Conservation (phyloP, 2,113 vertebrate genomes). For the Thermophis baileyi region DNA sequence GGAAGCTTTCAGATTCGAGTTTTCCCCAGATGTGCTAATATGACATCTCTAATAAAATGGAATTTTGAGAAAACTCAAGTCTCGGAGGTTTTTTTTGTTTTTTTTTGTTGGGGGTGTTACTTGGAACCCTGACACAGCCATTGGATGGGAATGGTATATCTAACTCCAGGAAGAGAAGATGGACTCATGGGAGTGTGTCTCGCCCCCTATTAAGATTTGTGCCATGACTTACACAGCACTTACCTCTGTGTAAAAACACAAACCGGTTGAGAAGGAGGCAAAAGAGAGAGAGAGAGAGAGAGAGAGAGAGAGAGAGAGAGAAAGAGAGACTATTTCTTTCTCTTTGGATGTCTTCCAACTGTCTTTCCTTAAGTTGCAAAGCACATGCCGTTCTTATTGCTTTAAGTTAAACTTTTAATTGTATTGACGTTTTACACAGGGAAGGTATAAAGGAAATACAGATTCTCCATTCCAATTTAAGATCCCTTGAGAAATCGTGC, state of each 20-base stretch:
- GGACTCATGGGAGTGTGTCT: slow-evolving; percentile 10
- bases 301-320: too few species aligned
- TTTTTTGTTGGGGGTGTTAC: too few species aligned
- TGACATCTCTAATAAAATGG: too few species aligned
- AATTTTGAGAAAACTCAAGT: too few species aligned
- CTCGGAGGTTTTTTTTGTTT: too few species aligned
- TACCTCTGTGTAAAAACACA: not conserved
- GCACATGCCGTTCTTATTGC: not conserved
- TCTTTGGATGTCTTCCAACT: slow-evolving; percentile 2
- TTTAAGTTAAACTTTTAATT: not conserved
- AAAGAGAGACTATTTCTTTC: not conserved
- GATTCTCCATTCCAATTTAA: not conserved
- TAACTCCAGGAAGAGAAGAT: not conserved
- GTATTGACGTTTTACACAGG: not conserved
- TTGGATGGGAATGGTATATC: not conserved
- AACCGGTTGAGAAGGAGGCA: not conserved
- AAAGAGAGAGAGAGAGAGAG: not conserved
- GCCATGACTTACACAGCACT: not conserved
- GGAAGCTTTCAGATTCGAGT: too few species aligned
- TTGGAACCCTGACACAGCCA: not conserved
- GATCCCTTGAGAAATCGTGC: not conserved
- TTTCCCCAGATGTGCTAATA: too few species aligned
- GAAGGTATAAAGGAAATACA: not conserved
- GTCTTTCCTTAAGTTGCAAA: not conserved
- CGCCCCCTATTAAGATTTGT: not conserved